Evolutionary conservation across 2,113 vertebrate species (phyloP).

Genomic region (Numenius arquata): DNA sequence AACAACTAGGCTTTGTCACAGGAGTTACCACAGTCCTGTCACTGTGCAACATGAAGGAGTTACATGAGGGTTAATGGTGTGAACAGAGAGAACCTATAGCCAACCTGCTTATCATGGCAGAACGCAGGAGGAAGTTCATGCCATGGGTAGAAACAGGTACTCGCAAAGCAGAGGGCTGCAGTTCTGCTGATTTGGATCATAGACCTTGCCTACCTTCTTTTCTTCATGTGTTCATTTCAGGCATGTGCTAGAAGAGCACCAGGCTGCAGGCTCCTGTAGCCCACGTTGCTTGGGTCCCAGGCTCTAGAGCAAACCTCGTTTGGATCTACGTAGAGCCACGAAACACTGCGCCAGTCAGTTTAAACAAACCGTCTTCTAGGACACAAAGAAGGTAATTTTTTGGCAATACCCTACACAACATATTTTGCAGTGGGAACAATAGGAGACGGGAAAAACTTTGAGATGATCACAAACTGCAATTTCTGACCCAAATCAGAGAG

Average conservation of each 20-base stretch:
- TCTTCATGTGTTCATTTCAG: neutral
- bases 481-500: neutral
- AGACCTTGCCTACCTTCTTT: neutral
- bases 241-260: neutral
- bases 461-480: neutral
- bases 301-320: accelerated
- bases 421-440: neutral
- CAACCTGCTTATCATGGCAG: accelerated
- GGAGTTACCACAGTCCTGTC: neutral
- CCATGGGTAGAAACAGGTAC: accelerated
- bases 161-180: neutral
- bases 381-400: neutral
- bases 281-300: neutral
- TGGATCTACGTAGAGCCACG: neutral
- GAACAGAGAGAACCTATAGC: neutral
- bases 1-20: neutral
- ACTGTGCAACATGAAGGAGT: neutral
- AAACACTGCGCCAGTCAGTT: accelerated
- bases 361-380: neutral
- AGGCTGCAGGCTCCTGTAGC: neutral
- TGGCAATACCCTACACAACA: neutral
- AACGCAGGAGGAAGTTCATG: accelerated
- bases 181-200: neutral
- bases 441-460: neutral
- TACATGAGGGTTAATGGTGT: neutral